Base-by-base conservation (phyloP, 2,113 vertebrate species). In the Apistogramma diplotaenia region DNA sequence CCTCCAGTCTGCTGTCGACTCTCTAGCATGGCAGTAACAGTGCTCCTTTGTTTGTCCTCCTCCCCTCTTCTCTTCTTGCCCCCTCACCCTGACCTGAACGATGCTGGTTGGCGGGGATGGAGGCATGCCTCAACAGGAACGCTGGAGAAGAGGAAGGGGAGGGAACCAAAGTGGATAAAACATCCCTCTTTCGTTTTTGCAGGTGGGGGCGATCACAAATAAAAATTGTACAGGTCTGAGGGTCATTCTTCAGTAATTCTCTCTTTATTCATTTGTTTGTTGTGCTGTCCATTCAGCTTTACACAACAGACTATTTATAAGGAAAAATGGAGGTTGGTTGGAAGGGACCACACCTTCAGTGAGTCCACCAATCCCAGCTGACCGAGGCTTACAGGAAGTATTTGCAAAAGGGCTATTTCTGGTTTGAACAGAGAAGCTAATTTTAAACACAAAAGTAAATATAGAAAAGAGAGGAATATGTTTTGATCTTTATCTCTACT, bases 1-100 rank as follows among this genome's bases (percentile, higher is more conserved):
- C 86, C 87, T 85, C 83, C 74, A 89, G 74, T 80, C 86, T 84
- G 89, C 78, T 86, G 90, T 83, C 78, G 75, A 87, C 89, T 89
- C 90, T 90, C 78, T 70, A 87, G 89, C 86, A 86, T 92, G 85
- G 89, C 89, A 78, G 87, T 91, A 95, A 96, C 97, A 97, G 95
- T 96, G 96, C 95, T 96, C 91, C 97, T 98, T 98, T 98, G 97
- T 98, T 95, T 93, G 86, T 74, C 59, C 95, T 72, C 71, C 67
- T 29, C 79, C 79, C 78, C 76, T 65, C 72, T 51, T 78, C 77
- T 76, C 76, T 79, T 72, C 56, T 85, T 81, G 76, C 85, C 88
- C 91, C 74, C 94, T 95, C 81, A 81, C 79, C 87, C 85, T 82
- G 86, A 79, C 80, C 79, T 60, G 79, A 81, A 89, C 85, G 80